These are phyloP conservation scores for Luehdorfia chinensis DNA, from an alignment of 1,140 invertebrate species.

Conservation along the genomic window DNA sequence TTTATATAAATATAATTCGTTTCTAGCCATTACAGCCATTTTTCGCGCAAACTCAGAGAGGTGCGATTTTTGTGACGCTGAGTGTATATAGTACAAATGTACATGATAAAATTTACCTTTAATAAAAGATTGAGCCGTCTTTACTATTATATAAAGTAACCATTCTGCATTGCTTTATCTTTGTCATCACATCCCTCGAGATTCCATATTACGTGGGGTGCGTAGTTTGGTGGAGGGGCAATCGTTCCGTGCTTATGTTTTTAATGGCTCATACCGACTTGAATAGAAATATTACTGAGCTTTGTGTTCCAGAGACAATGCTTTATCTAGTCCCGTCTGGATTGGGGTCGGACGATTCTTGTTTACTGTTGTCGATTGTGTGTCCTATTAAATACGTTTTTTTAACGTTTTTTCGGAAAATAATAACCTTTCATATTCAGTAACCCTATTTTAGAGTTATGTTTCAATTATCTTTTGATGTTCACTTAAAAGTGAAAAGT, in stretches of 20 bases:
- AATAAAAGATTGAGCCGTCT: background rate
- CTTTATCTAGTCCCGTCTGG: conserved; percentile 19
- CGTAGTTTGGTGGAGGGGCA: conserved; percentile 30
- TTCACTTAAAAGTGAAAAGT: too few species aligned
- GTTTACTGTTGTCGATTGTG: conserved; percentile 11
- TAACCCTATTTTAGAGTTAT: too few species aligned
- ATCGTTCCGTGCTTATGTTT: conserved; percentile 46
- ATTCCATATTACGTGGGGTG: conserved; percentile 34
- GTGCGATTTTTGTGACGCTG: too few species aligned
- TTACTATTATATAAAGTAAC: conserved; percentile 10
- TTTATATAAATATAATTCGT: too few species aligned
- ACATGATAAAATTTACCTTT: too few species aligned
- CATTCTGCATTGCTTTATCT: conserved; percentile 35
- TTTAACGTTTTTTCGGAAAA: too few species aligned
- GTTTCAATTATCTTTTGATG: too few species aligned
- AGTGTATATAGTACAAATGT: too few species aligned
- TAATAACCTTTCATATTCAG: too few species aligned
- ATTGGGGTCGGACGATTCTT: conserved; percentile 3
- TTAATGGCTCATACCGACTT: conserved; percentile 41
- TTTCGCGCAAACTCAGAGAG: too few species aligned
- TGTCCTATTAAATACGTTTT: background rate
- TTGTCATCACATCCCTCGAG: conserved; percentile 38
- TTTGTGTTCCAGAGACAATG: conserved; percentile 26
- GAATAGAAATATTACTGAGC: conserved; percentile 37
- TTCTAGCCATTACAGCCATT: too few species aligned